These are phyloP conservation scores for Microhierax caerulescens DNA, from an alignment of 2,797 vertebrate species.

Conservation along the genomic window DNA sequence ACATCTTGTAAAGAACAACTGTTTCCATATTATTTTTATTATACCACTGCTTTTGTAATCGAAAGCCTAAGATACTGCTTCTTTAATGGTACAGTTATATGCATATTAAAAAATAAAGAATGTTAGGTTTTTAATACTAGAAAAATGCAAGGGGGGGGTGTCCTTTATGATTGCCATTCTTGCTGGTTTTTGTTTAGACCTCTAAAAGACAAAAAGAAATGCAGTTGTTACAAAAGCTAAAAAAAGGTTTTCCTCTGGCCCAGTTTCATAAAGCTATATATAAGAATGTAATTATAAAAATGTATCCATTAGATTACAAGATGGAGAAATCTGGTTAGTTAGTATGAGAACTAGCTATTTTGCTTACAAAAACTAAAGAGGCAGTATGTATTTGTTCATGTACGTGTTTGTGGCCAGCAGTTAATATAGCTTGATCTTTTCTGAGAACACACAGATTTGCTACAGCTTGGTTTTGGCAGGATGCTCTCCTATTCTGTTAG, in stretches of 20 bases:
- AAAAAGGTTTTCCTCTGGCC: neutral
- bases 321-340: neutral
- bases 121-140: neutral
- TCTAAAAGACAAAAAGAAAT: neutral
- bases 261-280: neutral
- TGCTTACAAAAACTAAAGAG: neutral
- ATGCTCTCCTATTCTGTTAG: neutral
- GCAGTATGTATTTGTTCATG: neutral
- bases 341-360: neutral
- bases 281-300: neutral
- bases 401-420: neutral
- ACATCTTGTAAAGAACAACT: neutral
- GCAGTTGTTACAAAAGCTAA: neutral
- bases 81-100: neutral
- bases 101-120: neutral
- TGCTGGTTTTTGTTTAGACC: neutral
- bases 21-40: neutral
- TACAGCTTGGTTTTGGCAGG: neutral
- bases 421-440: neutral
- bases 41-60: neutral
- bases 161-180: neutral
- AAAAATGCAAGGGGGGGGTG: neutral
- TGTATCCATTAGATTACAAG: neutral
- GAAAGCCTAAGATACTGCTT: neutral
- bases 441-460: neutral